Evolutionary conservation across 1,140 invertebrate genomes (phyloP).

Genomic region (Linepithema humile): DNA sequence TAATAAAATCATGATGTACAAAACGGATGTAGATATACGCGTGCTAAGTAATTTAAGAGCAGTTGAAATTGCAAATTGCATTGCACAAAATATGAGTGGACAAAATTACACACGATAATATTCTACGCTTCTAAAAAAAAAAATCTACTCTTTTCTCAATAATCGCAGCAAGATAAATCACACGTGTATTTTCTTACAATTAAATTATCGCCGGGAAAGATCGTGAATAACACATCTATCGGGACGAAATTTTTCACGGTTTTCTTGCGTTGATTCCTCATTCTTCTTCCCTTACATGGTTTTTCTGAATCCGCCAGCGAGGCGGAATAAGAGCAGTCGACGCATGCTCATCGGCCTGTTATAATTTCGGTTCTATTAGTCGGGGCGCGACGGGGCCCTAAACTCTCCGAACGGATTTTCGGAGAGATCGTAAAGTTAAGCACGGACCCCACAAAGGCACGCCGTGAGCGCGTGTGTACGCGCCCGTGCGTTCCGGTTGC

Average conservation of each 20-base stretch:
- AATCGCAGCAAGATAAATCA: neutral
- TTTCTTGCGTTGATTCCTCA: conserved; percentile 27
- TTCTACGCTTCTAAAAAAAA: too few species aligned
- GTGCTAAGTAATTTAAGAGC: too few species aligned
- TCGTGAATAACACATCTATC: neutral
- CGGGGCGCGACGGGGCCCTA: conserved; percentile 70
- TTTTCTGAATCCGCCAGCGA: conserved; percentile 73
- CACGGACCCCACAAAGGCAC: conserved; percentile 74
- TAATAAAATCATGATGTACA: too few species aligned
- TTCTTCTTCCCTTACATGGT: conserved; percentile 7
- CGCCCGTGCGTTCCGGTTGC: neutral
- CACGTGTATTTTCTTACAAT: conserved; percentile 14
- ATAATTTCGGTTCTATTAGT: conserved; percentile 84
- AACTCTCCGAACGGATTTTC: conserved; percentile 76
- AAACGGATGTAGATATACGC: too few species aligned
- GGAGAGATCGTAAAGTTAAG: conserved; percentile 83
- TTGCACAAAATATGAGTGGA: too few species aligned
- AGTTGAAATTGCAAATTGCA: too few species aligned
- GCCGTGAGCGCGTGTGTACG: neutral
- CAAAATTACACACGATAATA: too few species aligned
- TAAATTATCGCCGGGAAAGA: conserved; percentile 41
- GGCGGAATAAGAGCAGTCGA: conserved; percentile 85
- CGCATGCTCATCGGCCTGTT: conserved; percentile 84
- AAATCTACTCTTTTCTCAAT: neutral
- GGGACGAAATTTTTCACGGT: conserved; percentile 36